Evolutionary conservation across 1,140 invertebrate genomes (phyloP).

Genomic region (Diploscapter pachys): DNA sequence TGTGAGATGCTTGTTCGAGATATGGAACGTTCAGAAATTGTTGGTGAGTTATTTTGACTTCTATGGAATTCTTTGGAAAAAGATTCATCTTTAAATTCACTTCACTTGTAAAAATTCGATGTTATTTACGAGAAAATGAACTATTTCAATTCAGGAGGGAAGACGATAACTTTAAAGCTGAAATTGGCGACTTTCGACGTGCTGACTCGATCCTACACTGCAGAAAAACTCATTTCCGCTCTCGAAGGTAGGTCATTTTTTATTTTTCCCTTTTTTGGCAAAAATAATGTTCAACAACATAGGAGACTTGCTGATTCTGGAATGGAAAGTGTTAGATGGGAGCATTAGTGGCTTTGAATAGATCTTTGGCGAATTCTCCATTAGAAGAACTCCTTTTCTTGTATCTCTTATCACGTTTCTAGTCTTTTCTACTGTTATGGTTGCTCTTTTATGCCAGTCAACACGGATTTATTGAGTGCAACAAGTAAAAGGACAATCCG

Average conservation of each 20-base stretch:
- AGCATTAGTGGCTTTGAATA: no score
- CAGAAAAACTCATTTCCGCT: conserved; percentile 5
- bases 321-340: no score
- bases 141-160: conserved; percentile 7
- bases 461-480: no score
- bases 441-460: no score
- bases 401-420: no score
- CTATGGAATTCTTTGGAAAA: background rate
- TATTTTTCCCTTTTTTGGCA: background rate
- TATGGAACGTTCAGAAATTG: background rate
- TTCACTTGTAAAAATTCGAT: conserved; percentile 3
- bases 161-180: conserved; percentile 31
- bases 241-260: conserved; percentile 16
- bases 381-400: no score
- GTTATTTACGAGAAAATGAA: background rate
- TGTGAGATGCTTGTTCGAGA: conserved; percentile 18
- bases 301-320: no score
- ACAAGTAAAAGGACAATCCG: no score
- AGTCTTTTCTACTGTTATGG: no score
- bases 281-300: conserved; percentile 8
- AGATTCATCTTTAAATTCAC: background rate
- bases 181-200: conserved; percentile 36
- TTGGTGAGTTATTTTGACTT: conserved; percentile 8
- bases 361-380: no score
- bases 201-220: conserved; percentile 22